Conservation (phyloP, 2,888 invertebrate genomes). For the Ophion slaviceki region DNA sequence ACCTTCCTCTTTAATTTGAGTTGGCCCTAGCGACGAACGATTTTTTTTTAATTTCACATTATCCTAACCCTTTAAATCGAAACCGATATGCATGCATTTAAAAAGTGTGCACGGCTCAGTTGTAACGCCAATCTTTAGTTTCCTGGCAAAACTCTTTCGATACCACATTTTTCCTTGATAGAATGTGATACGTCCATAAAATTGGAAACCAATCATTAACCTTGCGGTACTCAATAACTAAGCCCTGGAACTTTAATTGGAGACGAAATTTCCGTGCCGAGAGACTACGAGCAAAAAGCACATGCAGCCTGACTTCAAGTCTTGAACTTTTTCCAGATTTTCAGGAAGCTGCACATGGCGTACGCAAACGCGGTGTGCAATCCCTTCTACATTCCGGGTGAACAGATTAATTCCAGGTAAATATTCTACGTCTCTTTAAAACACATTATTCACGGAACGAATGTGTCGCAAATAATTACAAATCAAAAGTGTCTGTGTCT, state of each 20-base stretch:
- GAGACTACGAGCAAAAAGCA: background rate
- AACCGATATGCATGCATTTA: background rate
- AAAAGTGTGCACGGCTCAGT: background rate
- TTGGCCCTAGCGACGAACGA: too few relatives aligned
- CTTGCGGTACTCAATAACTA: too few relatives aligned
- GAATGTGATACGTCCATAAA: background rate
- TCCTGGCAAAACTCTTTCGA: background rate
- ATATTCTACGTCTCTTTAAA: slow-evolving; percentile 69
- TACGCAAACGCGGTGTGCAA: slow-evolving; percentile 98
- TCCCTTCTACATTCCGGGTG: slow-evolving; percentile 98
- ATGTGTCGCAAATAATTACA: background rate
- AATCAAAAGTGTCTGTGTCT: background rate
- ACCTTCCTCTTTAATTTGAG: too few relatives aligned
- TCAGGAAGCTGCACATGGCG: slow-evolving; percentile 94
- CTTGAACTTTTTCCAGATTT: slow-evolving; percentile 86
- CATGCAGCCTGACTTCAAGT: background rate
- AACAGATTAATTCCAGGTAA: slow-evolving; percentile 94
- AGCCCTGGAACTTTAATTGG: background rate
- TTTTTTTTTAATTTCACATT: too few relatives aligned
- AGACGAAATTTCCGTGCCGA: too few relatives aligned
- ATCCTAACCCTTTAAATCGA: background rate
- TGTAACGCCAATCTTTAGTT: too few relatives aligned
- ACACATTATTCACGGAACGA: background rate
- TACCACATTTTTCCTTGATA: background rate
- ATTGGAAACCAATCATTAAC: background rate